Evolutionary conservation across 2,888 invertebrate species (phyloP), one percentile per base, ranked within the genome.

Genomic region (Lithosia quadra): DNA sequence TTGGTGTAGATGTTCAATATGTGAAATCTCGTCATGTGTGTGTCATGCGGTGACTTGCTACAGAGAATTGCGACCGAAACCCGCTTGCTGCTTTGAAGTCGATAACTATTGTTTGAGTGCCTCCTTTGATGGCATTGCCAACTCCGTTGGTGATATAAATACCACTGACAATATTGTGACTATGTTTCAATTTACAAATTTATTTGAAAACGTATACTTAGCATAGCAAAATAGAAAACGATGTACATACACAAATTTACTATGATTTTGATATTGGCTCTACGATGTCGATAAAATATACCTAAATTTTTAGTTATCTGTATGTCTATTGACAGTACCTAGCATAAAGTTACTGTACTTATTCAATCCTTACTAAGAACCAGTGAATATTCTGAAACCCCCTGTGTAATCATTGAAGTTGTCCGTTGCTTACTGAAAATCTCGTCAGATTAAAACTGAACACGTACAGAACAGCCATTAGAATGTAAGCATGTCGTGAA

Each of bases 371-470:
- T 36, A 34, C 34, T 59, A 36, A 22, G 36, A 60, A 36, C 22
- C 59, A 36, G 36, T 36, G 2, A 22, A 60, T 22, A 39, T 39
- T 39, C 36, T 34, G 34, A 34, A 34, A 36, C 39, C 5, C 60
- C 22, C 59, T 36, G 33, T 22, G 58, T 61, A 71, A 59, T 72
- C 69, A 66, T 66, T 74, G 68, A 69, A 79, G 71, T 78, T 71
- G 71, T 74, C n/a, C 21, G 66, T 60, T 68, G 59, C 69, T 78
- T 76, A 71, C 65, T 39, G 68, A 71, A 76, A 63, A 73, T 73
- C 74, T 67, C 69, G 60, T 59, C 62, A 49, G 66, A 65, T 68
- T 60, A 68, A 66, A 71, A 63, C 67, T 39, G 58, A 68, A 77
- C 72, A 79, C 60, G 57, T 66, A 63, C 58, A 63, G 58, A 60